phyloP scores from a whole-genome alignment of 1,140 invertebrate species.

The Antheraea mylitta region DNA sequence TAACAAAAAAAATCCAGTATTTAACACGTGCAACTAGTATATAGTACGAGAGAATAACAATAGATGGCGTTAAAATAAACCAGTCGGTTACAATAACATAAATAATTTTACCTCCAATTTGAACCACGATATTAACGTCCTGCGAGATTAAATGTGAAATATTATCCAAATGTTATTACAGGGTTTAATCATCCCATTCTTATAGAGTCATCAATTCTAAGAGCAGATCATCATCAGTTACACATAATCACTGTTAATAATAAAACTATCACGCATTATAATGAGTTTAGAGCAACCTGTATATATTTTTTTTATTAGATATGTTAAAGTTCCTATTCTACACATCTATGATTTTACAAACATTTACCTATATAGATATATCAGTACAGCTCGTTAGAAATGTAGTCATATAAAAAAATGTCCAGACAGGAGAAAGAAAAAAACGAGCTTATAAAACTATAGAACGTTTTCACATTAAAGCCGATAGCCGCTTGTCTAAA shows the following conservation, averaged over 20 bases:
- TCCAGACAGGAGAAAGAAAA: neutral
- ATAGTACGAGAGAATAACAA: too few species aligned
- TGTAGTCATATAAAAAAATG: neutral
- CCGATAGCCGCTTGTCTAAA: neutral
- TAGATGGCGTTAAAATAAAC: too few species aligned
- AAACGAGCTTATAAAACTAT: neutral
- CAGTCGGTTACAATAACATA: too few species aligned
- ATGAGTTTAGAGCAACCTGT: neutral
- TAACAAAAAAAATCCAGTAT: too few species aligned
- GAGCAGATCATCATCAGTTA: neutral
- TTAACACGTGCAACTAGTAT: too few species aligned
- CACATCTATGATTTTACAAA: slow-evolving; percentile 7
- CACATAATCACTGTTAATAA: neutral
- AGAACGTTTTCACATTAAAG: neutral
- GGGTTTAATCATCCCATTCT: too few species aligned
- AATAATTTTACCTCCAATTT: too few species aligned
- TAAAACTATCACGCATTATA: neutral
- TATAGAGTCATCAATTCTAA: too few species aligned
- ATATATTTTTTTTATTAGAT: neutral
- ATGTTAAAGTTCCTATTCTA: slow-evolving; percentile 5
- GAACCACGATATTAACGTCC: too few species aligned
- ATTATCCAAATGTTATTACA: too few species aligned
- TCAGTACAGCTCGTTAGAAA: slow-evolving; percentile 9
- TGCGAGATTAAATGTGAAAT: too few species aligned
- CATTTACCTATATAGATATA: slow-evolving; percentile 1